Conservation (phyloP, 2,797 vertebrate genomes). For the Channa striata region DNA sequence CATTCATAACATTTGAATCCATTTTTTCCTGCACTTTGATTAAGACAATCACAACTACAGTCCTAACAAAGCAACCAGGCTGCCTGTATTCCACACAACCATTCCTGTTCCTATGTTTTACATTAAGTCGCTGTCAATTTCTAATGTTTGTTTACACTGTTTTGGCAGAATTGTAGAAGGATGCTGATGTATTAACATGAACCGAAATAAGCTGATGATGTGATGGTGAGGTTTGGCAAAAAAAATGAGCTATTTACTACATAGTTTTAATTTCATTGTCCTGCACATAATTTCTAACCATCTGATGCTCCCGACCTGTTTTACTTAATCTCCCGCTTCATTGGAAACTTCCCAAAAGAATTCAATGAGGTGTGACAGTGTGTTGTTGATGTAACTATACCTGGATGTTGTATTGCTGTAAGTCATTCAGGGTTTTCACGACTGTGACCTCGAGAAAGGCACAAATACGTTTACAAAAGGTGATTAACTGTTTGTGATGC, state of each 20-base stretch:
- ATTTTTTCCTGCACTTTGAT: neutral
- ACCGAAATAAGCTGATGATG: neutral
- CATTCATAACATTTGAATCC: neutral
- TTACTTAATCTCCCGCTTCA: neutral
- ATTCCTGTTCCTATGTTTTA: no score
- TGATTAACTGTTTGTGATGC: neutral
- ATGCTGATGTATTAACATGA: conserved; percentile 11
- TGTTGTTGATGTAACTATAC: conserved; percentile 16
- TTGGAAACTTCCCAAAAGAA: neutral
- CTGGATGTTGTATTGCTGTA: conserved; percentile 29
- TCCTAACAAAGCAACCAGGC: neutral
- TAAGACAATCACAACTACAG: neutral
- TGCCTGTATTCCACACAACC: neutral
- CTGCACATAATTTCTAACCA: neutral
- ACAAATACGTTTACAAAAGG: conserved; percentile 42
- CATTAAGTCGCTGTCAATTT: conserved; percentile 18
- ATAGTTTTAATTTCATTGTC: neutral
- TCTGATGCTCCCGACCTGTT: neutral
- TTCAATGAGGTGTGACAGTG: neutral
- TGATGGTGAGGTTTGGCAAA: neutral
- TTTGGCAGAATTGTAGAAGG: conserved; percentile 1
- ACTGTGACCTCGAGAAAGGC: conserved; percentile 31
- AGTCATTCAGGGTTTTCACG: conserved; percentile 29
- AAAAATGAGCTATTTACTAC: no score
- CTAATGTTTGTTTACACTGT: conserved; percentile 25